Percentiles rank a stretch among this genome's conserved stretches.
phyloP scores from a whole-genome alignment of 2,888 invertebrate species.

The Cordilura impudica region DNA sequence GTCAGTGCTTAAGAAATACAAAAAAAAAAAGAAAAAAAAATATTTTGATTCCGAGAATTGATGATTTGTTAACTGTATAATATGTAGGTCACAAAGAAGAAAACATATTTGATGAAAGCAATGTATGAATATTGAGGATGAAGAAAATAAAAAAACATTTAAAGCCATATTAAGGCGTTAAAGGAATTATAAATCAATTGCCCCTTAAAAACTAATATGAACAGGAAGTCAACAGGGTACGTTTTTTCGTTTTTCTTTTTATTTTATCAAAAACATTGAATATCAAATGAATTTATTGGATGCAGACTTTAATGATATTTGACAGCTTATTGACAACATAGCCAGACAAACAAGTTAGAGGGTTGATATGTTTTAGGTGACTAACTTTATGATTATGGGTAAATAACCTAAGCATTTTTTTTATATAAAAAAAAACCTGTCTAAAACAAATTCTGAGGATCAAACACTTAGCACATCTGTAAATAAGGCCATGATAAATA shows the following conservation, averaged over 20 bases:
- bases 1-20: slow-evolving; percentile 24
- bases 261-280: neutral
- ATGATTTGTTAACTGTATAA: slow-evolving; percentile 55
- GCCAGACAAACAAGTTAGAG: slow-evolving; percentile 14
- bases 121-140: slow-evolving; percentile 15
- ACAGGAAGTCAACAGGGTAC: slow-evolving; percentile 20
- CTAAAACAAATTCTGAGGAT: neutral
- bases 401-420: slow-evolving; percentile 15
- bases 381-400: slow-evolving; percentile 1
- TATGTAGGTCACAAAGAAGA: slow-evolving; percentile 40
- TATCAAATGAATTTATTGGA: neutral
- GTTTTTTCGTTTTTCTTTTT: slow-evolving; percentile 5
- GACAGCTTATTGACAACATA: slow-evolving; percentile 49
- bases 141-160: slow-evolving; percentile 22
- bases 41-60: slow-evolving; percentile 47
- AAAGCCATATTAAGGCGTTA: slow-evolving; percentile 41
- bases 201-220: slow-evolving; percentile 5
- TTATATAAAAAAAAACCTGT: neutral
- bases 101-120: slow-evolving; percentile 28
- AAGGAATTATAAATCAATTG: slow-evolving; percentile 35
- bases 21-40: slow-evolving; percentile 8
- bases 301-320: slow-evolving; percentile 40
- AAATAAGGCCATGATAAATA: neutral
- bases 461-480: slow-evolving; percentile 3
- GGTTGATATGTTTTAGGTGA: neutral